Evolutionary conservation across 2,888 invertebrate genomes (phyloP).

Genomic region (Peribatodes rhomboidaria): DNA sequence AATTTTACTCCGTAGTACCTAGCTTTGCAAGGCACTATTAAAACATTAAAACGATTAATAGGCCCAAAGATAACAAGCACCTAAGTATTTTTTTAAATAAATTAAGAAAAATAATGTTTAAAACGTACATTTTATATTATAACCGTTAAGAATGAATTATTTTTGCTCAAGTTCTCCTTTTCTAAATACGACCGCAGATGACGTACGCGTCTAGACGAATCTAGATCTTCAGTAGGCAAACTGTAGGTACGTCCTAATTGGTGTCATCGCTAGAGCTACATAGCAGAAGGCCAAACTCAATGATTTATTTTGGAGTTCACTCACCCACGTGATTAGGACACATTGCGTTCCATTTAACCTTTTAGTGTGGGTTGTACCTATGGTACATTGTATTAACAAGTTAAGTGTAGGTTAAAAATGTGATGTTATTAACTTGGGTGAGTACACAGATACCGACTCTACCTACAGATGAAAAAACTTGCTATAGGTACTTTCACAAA

Average conservation of each 20-base stretch:
- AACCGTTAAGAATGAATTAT: neutral
- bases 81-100: too few species aligned
- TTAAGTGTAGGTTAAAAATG: too few species aligned
- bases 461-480: too few species aligned
- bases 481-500: too few species aligned
- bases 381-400: neutral
- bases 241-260: slow-evolving; percentile 47
- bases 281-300: slow-evolving; percentile 57
- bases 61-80: too few species aligned
- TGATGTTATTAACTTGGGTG: too few species aligned
- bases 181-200: slow-evolving; percentile 24
- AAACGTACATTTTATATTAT: too few species aligned
- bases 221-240: slow-evolving; percentile 37
- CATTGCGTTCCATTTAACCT: slow-evolving; percentile 49
- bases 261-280: slow-evolving; percentile 25
- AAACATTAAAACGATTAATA: too few species aligned
- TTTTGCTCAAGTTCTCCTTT: neutral
- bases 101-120: too few species aligned
- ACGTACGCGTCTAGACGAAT: slow-evolving; percentile 47
- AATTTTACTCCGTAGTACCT: too few species aligned
- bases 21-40: too few species aligned
- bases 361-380: neutral
- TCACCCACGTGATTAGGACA: slow-evolving; percentile 60
- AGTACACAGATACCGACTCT: too few species aligned
- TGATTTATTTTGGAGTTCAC: slow-evolving; percentile 66